phyloP scores from a whole-genome alignment of 2,113 vertebrate genomes.

The Eptatretus burgeri region DNA sequence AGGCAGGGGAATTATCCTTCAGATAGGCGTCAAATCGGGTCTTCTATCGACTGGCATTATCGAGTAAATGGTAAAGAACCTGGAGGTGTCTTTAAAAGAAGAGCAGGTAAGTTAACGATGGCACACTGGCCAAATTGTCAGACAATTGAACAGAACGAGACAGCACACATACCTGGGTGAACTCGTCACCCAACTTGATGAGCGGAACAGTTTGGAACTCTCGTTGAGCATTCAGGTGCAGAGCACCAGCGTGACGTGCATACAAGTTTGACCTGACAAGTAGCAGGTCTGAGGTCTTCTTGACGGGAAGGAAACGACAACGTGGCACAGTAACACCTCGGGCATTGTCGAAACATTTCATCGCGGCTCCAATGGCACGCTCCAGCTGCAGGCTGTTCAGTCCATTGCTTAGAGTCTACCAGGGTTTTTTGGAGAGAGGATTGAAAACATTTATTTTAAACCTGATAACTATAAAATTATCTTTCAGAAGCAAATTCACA shows the following conservation, averaged over 20 bases:
- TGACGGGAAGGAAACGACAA: constrained; percentile 8
- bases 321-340: constrained; percentile 7
- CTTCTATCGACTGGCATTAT: too few relatives aligned
- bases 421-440: not conserved
- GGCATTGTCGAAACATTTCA: constrained; percentile 1
- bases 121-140: too few relatives aligned
- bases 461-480: too few relatives aligned
- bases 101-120: too few relatives aligned
- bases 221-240: not conserved
- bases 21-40: too few relatives aligned
- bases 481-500: too few relatives aligned
- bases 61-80: too few relatives aligned
- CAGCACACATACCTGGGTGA: constrained; percentile 4
- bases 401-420: constrained; percentile 6
- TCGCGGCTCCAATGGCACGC: constrained; percentile 7
- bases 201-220: constrained; percentile 7
- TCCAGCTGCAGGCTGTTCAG: constrained; percentile 5
- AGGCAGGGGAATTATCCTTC: too few relatives aligned
- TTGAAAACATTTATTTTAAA: too few relatives aligned
- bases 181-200: constrained; percentile 7
- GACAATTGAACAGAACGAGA: too few relatives aligned
- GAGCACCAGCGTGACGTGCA: not conserved
- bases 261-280: constrained; percentile 9
- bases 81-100: too few relatives aligned
- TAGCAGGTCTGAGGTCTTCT: constrained; percentile 9